A percentile compares a stretch with the other conserved stretches of the same genome.
phyloP scores from a whole-genome alignment of 2,113 vertebrate species.

The Lonchura striata region DNA sequence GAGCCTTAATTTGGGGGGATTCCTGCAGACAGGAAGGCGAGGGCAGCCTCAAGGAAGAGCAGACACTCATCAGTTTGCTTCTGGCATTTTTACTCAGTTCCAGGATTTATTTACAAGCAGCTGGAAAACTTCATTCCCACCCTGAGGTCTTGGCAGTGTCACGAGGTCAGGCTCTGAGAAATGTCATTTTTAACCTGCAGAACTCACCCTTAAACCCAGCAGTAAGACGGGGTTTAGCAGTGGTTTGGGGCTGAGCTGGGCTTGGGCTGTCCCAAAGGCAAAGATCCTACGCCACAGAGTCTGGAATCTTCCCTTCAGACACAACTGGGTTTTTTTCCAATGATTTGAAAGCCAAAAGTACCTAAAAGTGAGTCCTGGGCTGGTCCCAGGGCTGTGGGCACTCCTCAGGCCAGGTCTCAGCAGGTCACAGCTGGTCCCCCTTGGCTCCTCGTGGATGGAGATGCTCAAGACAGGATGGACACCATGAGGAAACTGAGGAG shows the following conservation, averaged over 20 bases:
- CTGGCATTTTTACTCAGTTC: not conserved
- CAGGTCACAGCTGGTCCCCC: not conserved
- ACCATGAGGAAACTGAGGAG: not conserved
- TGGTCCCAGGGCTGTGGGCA: not conserved
- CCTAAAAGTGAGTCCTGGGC: not conserved
- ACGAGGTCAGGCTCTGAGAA: not conserved
- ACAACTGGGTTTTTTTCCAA: not conserved
- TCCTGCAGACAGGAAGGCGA: not conserved
- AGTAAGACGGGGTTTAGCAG: rapidly evolving
- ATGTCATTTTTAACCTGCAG: not conserved
- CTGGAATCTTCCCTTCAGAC: not conserved
- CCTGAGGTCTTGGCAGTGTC: not conserved
- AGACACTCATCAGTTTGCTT: not conserved
- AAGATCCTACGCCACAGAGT: not conserved
- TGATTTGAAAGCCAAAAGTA: not conserved
- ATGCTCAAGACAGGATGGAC: not conserved
- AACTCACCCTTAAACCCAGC: not conserved
- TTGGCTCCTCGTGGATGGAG: not conserved
- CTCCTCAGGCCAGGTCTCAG: not conserved
- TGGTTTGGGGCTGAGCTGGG: not conserved
- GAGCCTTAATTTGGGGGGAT: not conserved
- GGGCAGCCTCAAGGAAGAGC: not conserved
- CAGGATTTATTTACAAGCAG: not conserved
- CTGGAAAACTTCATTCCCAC: not conserved
- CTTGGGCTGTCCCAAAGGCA: not conserved